Conservation (phyloP, 2,797 vertebrate genomes). For the Percopsis omiscomaycus region DNA sequence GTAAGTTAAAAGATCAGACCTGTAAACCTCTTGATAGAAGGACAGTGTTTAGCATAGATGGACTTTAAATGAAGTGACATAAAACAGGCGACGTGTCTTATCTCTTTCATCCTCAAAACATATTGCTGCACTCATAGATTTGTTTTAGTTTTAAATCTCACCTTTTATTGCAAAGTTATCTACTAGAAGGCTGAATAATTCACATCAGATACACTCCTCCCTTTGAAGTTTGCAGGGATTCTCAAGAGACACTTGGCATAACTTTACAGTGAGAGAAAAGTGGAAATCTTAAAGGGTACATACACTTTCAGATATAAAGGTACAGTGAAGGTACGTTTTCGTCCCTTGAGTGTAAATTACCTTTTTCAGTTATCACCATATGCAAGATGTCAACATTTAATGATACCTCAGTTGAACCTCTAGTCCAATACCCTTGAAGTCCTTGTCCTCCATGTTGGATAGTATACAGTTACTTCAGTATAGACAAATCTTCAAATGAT, state of each 20-base stretch:
- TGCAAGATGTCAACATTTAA: background rate
- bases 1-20: slow-evolving; percentile 3
- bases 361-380: background rate
- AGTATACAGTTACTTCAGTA: too few relatives aligned
- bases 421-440: slow-evolving; percentile 12
- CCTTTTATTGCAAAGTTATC: slow-evolving; percentile 28
- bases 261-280: background rate
- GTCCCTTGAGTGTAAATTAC: background rate
- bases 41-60: slow-evolving; percentile 38
- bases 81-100: slow-evolving; percentile 51
- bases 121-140: slow-evolving; percentile 5
- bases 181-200: slow-evolving; percentile 50
- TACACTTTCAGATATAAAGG: background rate
- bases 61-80: slow-evolving; percentile 34
- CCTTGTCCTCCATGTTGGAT: background rate
- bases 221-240: slow-evolving; percentile 4
- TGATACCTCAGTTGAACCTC: slow-evolving; percentile 12
- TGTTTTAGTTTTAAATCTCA: slow-evolving; percentile 3
- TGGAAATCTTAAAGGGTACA: background rate
- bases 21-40: slow-evolving; percentile 11
- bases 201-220: slow-evolving; percentile 12
- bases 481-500: background rate
- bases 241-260: background rate
- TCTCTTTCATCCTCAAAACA: slow-evolving; percentile 16
- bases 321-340: too few relatives aligned